Evolutionary conservation across 2,797 vertebrate species (phyloP), one percentile per base, ranked within the genome.

Genomic region (Sorex maritimensis): DNA sequence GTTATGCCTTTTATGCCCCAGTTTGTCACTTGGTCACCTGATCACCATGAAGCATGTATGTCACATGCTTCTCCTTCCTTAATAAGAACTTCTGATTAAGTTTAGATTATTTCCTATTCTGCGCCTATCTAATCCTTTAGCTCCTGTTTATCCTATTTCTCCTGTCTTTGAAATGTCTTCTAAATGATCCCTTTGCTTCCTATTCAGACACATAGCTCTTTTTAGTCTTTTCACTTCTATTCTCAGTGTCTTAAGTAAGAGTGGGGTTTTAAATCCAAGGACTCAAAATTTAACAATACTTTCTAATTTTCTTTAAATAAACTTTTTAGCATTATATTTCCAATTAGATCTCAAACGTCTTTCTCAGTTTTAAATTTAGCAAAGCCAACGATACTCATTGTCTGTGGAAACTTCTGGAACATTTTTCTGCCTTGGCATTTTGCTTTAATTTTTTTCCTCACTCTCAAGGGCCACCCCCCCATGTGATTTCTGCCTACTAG

Each of bases 191-290:
- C 14, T n/a, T 11, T 83, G 19, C 8, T 84, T 94, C 78, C 21
- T 93, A 12, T 71, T 85, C 34, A 46, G 12, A 34, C 6, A 28
- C 38, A 30, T 28, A 67, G n/a, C 0, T 82, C 34, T 49, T 7
- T 7, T 81, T 73, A 90, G 5, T 87, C 14, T 1, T 41, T 2
- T 34, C 86, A 6, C 41, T 61, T 67, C 2, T 65, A 6, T 69
- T 90, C 84, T 38, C n/a, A 73, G 5, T 49, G 58, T 19, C 85
- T 92, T 73, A 88, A 87, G 6, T 55, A 94, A 74, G 58, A 4
- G 1, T 85, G 49, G 24, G 21, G 63, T 85, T 30, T 73, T 3
- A 61, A 65, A 77, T 89, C 72, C 9, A 75, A 19, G 17, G 65
- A 30, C 38, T 90, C 11, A 78, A 81, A 88, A 94, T 73, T 23